Conservation (phyloP, 2,113 vertebrate genomes). For the Crocuta crocuta region DNA sequence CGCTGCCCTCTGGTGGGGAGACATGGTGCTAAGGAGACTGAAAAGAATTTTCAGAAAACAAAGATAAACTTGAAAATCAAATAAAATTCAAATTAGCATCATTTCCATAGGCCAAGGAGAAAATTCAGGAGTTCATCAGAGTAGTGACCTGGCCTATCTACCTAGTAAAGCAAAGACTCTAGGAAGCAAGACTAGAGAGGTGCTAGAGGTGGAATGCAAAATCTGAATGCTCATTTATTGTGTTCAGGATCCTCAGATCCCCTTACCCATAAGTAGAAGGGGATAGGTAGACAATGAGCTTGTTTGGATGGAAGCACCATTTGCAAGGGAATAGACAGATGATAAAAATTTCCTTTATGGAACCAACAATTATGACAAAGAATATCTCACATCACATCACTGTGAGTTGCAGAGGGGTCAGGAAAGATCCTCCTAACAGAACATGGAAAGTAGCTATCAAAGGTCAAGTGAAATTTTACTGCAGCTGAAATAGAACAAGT, state of each 20-base stretch:
- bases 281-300: fast-evolving
- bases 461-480: background rate
- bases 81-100: background rate
- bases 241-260: background rate
- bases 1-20: background rate
- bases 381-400: background rate
- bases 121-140: background rate
- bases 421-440: background rate
- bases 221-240: fast-evolving
- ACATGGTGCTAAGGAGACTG: background rate
- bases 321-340: background rate
- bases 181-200: background rate
- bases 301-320: background rate
- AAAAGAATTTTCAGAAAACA: background rate
- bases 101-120: background rate
- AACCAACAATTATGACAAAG: background rate
- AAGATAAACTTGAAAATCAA: too few species aligned
- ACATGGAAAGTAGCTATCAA: background rate
- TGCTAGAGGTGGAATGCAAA: fast-evolving
- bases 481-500: background rate
- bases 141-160: fast-evolving
- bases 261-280: fast-evolving
- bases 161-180: background rate
- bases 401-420: background rate
- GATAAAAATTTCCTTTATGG: background rate